Percentiles rank a stretch among this genome's conserved stretches.
Evolutionary conservation across 2,113 vertebrate genomes (phyloP).

Genomic region (Salminus brasiliensis): DNA sequence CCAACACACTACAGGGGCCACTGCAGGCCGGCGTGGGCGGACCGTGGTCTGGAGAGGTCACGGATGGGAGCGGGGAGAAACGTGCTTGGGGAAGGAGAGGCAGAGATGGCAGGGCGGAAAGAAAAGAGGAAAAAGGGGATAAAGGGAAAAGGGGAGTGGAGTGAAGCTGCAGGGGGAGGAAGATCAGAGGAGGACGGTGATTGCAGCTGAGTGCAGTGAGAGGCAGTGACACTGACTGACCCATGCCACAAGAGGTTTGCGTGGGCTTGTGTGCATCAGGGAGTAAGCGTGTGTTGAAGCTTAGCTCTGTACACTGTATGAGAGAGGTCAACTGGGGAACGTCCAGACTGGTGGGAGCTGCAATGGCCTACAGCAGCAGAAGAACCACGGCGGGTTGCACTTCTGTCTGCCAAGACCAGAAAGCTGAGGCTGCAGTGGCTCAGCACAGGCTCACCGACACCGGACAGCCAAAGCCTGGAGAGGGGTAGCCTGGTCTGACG

Average conservation of each 20-base stretch:
- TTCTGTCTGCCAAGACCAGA: too few species aligned
- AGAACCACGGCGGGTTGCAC: too few species aligned
- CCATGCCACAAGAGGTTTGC: constrained; percentile 26
- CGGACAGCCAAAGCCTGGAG: too few species aligned
- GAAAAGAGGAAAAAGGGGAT: constrained; percentile 16
- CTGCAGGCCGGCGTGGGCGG: constrained; percentile 76
- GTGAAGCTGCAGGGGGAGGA: constrained; percentile 11
- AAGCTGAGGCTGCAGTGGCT: too few species aligned
- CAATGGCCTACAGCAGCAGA: too few species aligned
- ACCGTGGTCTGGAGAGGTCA: constrained; percentile 86
- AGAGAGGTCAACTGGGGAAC: too few species aligned
- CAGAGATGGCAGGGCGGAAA: constrained; percentile 72
- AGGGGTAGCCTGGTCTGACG: too few species aligned
- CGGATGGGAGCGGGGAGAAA: constrained; percentile 58
- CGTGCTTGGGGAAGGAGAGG: constrained; percentile 79
- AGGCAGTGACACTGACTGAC: constrained; percentile 63
- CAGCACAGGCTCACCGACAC: too few species aligned
- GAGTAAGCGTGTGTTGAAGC: neutral
- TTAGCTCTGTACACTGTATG: neutral
- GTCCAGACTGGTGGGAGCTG: too few species aligned
- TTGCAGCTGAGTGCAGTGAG: constrained; percentile 65
- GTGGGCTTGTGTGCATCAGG: constrained; percentile 14
- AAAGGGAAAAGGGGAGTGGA: neutral
- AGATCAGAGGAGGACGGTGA: constrained; percentile 56
- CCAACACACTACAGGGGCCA: constrained; percentile 67